phyloP scores from a whole-genome alignment of 1,140 invertebrate species.

The Saccostrea echinata region DNA sequence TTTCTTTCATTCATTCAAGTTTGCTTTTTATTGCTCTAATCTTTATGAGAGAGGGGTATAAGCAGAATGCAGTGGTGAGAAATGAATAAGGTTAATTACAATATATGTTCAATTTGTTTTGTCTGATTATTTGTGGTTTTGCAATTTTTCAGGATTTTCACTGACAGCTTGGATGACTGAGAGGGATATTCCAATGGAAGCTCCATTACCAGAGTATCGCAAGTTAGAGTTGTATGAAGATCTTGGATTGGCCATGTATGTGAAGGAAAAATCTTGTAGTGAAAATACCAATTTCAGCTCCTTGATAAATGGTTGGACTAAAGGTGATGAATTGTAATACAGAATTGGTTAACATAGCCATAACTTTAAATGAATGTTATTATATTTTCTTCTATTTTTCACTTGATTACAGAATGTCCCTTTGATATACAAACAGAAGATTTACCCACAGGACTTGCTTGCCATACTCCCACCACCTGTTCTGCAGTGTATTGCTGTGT shows the following conservation, averaged over 20 bases:
- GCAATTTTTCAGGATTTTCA: background rate
- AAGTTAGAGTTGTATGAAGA: background rate
- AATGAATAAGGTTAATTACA: too few species aligned
- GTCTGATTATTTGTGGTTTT: too few species aligned
- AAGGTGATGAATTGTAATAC: too few species aligned
- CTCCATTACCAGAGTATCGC: background rate
- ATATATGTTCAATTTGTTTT: too few species aligned
- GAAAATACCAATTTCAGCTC: background rate
- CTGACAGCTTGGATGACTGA: background rate
- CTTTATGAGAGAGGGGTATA: too few species aligned
- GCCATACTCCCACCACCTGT: constrained; percentile 41
- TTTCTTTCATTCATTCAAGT: too few species aligned
- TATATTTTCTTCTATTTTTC: too few species aligned
- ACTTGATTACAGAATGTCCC: background rate
- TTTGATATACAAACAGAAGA: background rate
- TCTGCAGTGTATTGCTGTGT: constrained; percentile 49
- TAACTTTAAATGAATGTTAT: too few species aligned
- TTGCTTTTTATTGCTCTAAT: too few species aligned
- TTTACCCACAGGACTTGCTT: constrained; percentile 19
- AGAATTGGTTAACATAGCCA: too few species aligned
- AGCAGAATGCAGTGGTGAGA: too few species aligned
- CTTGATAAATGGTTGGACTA: background rate
- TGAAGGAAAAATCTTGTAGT: background rate
- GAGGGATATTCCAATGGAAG: background rate
- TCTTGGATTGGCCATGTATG: background rate